phyloP scores from a whole-genome alignment of 2,888 invertebrate genomes.

The Tipula vernalis region DNA sequence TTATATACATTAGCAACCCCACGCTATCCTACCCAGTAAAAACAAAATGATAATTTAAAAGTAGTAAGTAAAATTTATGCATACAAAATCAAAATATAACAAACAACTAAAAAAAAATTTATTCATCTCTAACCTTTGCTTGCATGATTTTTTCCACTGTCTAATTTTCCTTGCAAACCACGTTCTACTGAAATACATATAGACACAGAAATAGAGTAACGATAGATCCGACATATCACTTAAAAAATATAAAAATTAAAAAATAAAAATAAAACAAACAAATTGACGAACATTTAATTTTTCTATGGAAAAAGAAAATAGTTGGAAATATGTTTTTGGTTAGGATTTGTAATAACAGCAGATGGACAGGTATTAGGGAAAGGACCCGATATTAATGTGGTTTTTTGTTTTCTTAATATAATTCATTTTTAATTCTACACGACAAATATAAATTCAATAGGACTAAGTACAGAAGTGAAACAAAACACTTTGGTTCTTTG shows the following conservation, averaged over 20 bases:
- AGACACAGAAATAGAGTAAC: background rate
- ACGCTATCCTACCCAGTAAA: background rate
- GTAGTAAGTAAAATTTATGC: background rate
- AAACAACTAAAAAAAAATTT: background rate
- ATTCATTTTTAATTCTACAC: too few relatives aligned
- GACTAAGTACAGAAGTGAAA: too few relatives aligned
- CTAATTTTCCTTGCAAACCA: slow-evolving; percentile 7
- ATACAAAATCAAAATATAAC: background rate
- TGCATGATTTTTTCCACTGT: background rate
- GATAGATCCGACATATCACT: background rate
- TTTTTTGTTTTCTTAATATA: too few relatives aligned
- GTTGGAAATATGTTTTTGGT: background rate
- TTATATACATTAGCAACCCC: background rate
- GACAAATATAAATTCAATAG: too few relatives aligned
- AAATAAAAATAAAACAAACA: background rate
- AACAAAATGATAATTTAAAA: background rate
- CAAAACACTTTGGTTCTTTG: too few relatives aligned
- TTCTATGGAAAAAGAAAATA: background rate
- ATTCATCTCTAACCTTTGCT: background rate
- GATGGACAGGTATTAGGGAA: too few relatives aligned
- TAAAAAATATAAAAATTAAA: background rate
- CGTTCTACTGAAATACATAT: slow-evolving; percentile 10
- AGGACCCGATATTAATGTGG: too few relatives aligned
- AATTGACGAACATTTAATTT: background rate
- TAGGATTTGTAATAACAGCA: background rate